phyloP scores from a whole-genome alignment of 2,797 vertebrate genomes.

The Oreortyx pictus region DNA sequence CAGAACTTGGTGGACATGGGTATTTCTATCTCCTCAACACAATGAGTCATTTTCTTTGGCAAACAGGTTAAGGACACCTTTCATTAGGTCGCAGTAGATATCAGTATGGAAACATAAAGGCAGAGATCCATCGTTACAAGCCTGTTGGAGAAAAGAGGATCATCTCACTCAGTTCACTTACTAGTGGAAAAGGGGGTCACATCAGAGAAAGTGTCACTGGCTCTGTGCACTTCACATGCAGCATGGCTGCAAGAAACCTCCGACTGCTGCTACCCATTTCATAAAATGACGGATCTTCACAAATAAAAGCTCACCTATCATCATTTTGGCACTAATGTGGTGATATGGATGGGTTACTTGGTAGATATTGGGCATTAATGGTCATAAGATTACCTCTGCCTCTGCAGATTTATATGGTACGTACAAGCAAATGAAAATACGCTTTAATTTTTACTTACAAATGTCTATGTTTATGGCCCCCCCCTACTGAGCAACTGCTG shows the following conservation, averaged over 20 bases:
- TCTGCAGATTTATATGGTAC: not conserved
- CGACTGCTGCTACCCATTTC: not conserved
- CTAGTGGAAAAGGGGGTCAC: rapidly evolving
- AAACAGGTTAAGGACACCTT: not conserved
- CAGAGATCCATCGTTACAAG: not conserved
- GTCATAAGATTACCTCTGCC: not conserved
- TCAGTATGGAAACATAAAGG: not conserved
- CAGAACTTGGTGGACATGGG: not conserved
- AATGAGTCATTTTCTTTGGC: not conserved
- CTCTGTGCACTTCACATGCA: rapidly evolving
- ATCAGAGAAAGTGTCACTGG: not conserved
- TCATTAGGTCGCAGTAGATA: not conserved
- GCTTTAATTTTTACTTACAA: not conserved
- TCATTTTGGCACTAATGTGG: rapidly evolving
- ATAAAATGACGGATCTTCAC: rapidly evolving
- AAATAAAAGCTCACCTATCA: not conserved
- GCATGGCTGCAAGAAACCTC: not conserved
- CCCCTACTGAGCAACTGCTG: not conserved
- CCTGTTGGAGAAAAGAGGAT: not conserved
- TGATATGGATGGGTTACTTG: rapidly evolving
- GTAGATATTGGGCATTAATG: not conserved
- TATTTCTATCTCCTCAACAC: not conserved
- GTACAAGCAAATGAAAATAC: not conserved
- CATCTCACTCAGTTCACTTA: not conserved
- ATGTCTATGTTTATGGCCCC: not conserved